phyloP scores from a whole-genome alignment of 2,113 vertebrate species.

The Odocoileus hemionus region DNA sequence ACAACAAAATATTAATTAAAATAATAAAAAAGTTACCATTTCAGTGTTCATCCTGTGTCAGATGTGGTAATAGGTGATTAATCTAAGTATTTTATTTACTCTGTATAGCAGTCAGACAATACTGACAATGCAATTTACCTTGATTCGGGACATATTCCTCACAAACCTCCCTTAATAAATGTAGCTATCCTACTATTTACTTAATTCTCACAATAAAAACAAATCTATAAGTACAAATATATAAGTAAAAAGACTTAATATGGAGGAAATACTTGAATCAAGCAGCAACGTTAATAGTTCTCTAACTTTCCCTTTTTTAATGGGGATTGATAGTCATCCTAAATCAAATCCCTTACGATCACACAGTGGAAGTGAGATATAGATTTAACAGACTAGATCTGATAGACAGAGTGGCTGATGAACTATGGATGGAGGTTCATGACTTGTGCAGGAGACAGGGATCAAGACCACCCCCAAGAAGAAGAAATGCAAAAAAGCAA shows the following conservation, averaged over 20 bases:
- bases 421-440: neutral
- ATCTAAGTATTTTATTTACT: neutral
- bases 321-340: neutral
- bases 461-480: neutral
- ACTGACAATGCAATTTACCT: neutral
- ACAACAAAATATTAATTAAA: neutral
- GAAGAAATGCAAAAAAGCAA: neutral
- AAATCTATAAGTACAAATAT: neutral
- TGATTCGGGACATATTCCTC: neutral
- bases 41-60: neutral
- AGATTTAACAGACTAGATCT: neutral
- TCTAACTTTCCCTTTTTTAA: neutral
- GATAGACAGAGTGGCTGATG: neutral
- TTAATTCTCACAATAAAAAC: neutral
- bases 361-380: neutral
- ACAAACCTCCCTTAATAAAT: neutral
- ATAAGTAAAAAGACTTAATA: neutral
- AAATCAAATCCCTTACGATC: neutral
- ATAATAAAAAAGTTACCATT: neutral
- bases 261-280: neutral
- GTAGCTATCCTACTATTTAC: neutral
- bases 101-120: neutral
- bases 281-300: neutral
- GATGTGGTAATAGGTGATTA: neutral
- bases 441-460: neutral